Conservation (phyloP, 2,113 vertebrate species). For the Tupaia chinensis region DNA sequence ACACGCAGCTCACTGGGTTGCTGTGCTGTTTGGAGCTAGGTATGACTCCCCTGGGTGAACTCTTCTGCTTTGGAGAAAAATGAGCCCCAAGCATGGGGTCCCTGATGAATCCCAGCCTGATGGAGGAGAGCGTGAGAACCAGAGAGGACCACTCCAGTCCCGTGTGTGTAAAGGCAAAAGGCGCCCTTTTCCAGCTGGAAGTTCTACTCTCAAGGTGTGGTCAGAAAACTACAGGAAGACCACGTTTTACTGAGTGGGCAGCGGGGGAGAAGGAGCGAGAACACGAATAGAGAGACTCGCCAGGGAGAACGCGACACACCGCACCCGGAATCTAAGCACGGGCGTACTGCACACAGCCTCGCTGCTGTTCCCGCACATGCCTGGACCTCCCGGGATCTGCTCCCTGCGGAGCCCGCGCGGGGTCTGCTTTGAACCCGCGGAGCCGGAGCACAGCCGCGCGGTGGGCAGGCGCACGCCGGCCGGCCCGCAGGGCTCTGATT, state of each 20-base stretch:
- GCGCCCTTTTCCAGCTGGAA: slow-evolving; percentile 35
- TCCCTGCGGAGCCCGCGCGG: slow-evolving; percentile 57
- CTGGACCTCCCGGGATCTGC: not conserved
- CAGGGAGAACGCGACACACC: not conserved
- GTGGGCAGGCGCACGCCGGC: accelerated
- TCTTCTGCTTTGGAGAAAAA: slow-evolving; percentile 24
- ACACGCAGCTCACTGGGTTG: not conserved
- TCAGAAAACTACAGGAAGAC: slow-evolving; percentile 72
- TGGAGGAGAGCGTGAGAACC: slow-evolving; percentile 23
- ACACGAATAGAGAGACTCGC: not conserved
- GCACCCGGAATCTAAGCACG: not conserved
- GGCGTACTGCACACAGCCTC: slow-evolving; percentile 57
- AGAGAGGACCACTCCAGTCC: not conserved
- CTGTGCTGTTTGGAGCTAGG: not conserved
- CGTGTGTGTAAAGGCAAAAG: not conserved
- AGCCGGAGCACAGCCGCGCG: slow-evolving; percentile 22
- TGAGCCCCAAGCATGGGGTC: not conserved
- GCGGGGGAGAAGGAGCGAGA: no score
- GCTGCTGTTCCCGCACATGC: not conserved
- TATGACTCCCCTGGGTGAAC: not conserved
- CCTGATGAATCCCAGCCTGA: slow-evolving; percentile 35
- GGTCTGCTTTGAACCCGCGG: slow-evolving; percentile 54
- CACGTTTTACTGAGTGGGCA: not conserved
- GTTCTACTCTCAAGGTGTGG: slow-evolving; percentile 69
- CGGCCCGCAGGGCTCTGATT: not conserved